These are phyloP conservation scores for Micromys minutus DNA, from an alignment of 2,113 vertebrate species.

Conservation along the genomic window DNA sequence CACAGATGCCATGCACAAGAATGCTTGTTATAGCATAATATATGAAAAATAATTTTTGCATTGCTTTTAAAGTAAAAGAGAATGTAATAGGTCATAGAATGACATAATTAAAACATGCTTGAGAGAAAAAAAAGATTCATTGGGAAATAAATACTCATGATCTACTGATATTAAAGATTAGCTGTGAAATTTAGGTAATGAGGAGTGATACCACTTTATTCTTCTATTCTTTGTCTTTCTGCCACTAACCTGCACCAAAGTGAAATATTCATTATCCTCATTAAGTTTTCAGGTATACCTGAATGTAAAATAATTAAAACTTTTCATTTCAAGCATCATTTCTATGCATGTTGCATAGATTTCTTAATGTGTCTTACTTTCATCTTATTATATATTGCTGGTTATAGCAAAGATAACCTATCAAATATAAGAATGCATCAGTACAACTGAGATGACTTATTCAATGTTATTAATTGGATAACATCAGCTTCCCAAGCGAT, in stretches of 20 bases:
- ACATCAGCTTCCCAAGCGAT: neutral
- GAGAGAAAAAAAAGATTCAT: neutral
- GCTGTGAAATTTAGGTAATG: neutral
- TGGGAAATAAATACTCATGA: neutral
- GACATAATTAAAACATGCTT: neutral
- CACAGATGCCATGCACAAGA: neutral
- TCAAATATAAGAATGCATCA: neutral
- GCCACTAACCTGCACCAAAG: neutral
- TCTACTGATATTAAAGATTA: too few relatives aligned
- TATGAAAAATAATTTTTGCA: neutral
- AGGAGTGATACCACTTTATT: too few relatives aligned
- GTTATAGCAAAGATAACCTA: neutral
- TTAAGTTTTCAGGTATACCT: neutral
- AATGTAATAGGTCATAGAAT: neutral
- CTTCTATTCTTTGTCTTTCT: neutral
- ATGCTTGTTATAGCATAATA: neutral
- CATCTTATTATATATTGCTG: too few relatives aligned
- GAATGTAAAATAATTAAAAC: neutral
- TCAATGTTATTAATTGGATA: neutral
- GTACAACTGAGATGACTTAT: neutral
- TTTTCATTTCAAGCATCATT: neutral
- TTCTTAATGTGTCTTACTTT: neutral
- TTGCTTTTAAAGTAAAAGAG: neutral
- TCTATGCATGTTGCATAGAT: neutral
- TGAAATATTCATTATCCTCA: neutral